Conservation (phyloP, 2,888 invertebrate genomes). For the Chydorus sphaericus region DNA sequence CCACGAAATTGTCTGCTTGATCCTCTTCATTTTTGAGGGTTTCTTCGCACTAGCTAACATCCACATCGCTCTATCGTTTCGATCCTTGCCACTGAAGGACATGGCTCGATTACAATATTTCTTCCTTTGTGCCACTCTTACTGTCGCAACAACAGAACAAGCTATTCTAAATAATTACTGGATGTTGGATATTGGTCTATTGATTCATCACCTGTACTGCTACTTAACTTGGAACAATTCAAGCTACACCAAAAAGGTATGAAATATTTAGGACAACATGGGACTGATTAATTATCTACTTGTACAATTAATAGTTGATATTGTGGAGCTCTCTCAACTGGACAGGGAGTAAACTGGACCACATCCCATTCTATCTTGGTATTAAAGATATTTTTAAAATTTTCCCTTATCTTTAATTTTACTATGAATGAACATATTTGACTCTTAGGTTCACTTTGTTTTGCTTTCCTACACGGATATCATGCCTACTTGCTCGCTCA, state of each 20-base stretch:
- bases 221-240: slow-evolving; percentile 13
- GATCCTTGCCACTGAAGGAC: slow-evolving; percentile 11
- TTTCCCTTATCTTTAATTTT: background rate
- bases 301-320: slow-evolving; percentile 4
- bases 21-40: background rate
- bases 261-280: background rate
- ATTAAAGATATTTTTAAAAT: background rate
- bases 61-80: background rate
- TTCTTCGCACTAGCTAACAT: background rate
- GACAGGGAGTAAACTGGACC: slow-evolving; percentile 5
- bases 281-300: background rate
- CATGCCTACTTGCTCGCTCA: slow-evolving; percentile 1
- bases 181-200: background rate
- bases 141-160: slow-evolving; percentile 7
- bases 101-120: slow-evolving; percentile 7
- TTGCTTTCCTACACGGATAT: slow-evolving; percentile 1
- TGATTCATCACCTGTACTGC: slow-evolving; percentile 8
- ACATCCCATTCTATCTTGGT: slow-evolving; percentile 11
- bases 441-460: slow-evolving; percentile 6
- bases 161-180: slow-evolving; percentile 7
- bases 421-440: too few relatives aligned
- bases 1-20: background rate
- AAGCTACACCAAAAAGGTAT: slow-evolving; percentile 8
- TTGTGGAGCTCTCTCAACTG: slow-evolving; percentile 15
- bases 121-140: slow-evolving; percentile 12